Evolutionary conservation across 2,888 invertebrate genomes (phyloP).

Genomic region (Mesochorus sp.): DNA sequence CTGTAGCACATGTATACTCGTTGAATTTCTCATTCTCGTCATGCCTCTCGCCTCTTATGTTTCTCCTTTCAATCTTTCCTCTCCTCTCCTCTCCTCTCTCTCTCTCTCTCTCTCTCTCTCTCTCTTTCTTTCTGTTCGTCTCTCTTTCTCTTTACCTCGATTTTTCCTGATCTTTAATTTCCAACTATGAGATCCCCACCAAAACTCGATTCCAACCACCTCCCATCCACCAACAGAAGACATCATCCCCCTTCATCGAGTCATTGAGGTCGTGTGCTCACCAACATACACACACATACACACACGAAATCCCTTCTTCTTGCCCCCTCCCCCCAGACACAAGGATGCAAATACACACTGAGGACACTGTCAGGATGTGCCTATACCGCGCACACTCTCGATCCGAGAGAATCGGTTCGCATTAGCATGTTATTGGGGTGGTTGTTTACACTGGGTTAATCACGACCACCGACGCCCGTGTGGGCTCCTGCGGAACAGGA

Average conservation of each 20-base stretch:
- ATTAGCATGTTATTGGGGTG: constrained; percentile 80
- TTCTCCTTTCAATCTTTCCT: constrained; percentile 7
- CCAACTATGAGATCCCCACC: too few relatives aligned
- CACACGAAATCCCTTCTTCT: constrained; percentile 1
- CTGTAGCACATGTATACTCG: not conserved
- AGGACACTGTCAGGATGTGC: constrained; percentile 15
- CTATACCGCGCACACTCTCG: constrained; percentile 18
- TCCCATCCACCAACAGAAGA: constrained; percentile 15
- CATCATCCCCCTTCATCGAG: constrained; percentile 30
- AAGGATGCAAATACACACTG: constrained; percentile 12
- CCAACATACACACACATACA: not conserved
- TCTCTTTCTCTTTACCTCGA: too few relatives aligned
- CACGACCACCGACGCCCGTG: constrained; percentile 63
- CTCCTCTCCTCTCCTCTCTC: not conserved
- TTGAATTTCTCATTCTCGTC: constrained; percentile 17
- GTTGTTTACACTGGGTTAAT: constrained; percentile 79
- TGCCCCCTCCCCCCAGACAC: too few relatives aligned
- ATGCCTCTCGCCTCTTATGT: not conserved
- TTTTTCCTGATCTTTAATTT: too few relatives aligned
- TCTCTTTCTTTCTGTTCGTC: constrained; percentile 4
- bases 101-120: constrained; percentile 30
- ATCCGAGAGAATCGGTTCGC: constrained; percentile 67
- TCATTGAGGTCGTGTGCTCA: constrained; percentile 10
- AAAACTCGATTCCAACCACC: constrained; percentile 15
- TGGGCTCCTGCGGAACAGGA: not conserved